Evolutionary conservation across 2,113 vertebrate species (phyloP).

Genomic region (Equus przewalskii): DNA sequence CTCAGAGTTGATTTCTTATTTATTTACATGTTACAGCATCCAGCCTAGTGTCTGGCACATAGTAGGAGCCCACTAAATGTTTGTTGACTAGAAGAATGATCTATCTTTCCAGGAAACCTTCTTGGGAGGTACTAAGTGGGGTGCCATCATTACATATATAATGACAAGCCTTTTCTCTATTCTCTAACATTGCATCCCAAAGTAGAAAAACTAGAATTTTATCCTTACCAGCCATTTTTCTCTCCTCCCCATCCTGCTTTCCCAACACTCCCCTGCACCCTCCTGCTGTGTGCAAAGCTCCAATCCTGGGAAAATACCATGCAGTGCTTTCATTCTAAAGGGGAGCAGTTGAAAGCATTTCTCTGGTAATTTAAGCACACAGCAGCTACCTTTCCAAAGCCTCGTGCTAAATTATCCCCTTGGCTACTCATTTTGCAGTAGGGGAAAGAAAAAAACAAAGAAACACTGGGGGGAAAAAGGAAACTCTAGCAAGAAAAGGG

Average conservation of each 20-base stretch:
- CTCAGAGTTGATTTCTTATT: neutral
- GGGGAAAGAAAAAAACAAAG: constrained; percentile 39
- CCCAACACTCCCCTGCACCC: constrained; percentile 18
- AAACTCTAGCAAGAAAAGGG: constrained; percentile 57
- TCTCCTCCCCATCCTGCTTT: constrained; percentile 17
- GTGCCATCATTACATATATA: neutral
- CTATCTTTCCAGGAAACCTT: constrained; percentile 18
- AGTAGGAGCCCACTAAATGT: neutral
- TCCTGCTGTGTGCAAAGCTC: constrained; percentile 73
- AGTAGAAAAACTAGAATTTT: constrained; percentile 63
- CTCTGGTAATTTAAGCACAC: constrained; percentile 83
- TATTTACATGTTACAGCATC: neutral
- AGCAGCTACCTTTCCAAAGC: constrained; percentile 81
- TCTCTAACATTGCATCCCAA: neutral
- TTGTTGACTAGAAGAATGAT: neutral
- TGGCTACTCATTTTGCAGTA: constrained; percentile 68
- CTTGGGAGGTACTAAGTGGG: neutral
- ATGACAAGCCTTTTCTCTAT: constrained; percentile 3
- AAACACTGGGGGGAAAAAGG: neutral
- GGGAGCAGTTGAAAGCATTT: constrained; percentile 81
- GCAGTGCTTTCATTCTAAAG: constrained; percentile 79
- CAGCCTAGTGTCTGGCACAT: neutral
- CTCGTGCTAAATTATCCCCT: constrained; percentile 81
- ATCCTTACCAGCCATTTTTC: neutral
- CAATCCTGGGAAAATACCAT: constrained; percentile 74